Conservation (phyloP, 2,888 invertebrate species). For the Junonia oenone region DNA sequence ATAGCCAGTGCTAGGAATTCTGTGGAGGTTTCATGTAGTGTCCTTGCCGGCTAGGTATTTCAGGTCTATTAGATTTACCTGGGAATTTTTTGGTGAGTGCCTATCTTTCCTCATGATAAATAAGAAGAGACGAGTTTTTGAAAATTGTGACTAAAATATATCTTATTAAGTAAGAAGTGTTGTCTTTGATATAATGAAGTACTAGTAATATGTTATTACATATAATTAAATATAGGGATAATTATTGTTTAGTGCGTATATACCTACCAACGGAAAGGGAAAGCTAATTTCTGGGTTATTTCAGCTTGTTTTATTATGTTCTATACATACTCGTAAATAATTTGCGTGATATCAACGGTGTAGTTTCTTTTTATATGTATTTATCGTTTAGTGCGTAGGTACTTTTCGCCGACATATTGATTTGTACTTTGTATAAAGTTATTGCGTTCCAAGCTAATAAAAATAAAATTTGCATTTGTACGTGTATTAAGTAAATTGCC, state of each 20-base stretch:
- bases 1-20: slow-evolving; percentile 22
- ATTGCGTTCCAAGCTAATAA: no score
- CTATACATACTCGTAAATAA: no score
- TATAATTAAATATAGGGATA: neutral
- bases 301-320: neutral
- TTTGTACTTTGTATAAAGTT: neutral
- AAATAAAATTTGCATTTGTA: no score
- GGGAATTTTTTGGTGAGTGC: slow-evolving; percentile 2
- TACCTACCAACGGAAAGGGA: neutral
- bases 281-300: neutral
- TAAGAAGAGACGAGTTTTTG: no score
- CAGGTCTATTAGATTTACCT: neutral
- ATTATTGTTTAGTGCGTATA: neutral
- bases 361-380: neutral
- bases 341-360: neutral
- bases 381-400: neutral
- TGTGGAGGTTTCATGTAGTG: slow-evolving; percentile 27
- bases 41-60: slow-evolving; percentile 1
- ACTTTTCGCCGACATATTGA: neutral
- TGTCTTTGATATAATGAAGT: neutral
- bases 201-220: neutral
- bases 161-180: neutral
- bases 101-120: neutral
- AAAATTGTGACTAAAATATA: neutral
- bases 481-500: no score